phyloP scores from a whole-genome alignment of 1,140 invertebrate genomes.

The Drosophila sechellia region DNA sequence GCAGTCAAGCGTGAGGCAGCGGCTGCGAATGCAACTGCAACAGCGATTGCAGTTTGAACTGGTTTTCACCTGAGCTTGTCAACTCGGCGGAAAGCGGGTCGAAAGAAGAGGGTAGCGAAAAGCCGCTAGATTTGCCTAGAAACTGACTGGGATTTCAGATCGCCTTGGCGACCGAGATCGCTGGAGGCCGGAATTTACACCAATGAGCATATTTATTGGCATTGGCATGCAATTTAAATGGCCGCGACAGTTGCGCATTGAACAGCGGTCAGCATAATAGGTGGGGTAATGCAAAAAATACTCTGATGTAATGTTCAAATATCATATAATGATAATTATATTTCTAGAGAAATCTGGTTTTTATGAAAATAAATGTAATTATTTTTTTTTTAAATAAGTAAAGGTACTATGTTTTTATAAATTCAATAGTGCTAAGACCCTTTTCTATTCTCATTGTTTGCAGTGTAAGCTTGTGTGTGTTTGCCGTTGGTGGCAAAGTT shows the following conservation, averaged over 20 bases:
- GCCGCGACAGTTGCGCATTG: slow-evolving; percentile 41
- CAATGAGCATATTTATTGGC: slow-evolving; percentile 35
- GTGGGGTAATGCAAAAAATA: not conserved
- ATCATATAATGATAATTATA: too few relatives aligned
- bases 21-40: slow-evolving; percentile 41
- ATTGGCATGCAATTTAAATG: slow-evolving; percentile 46
- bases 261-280: slow-evolving; percentile 15
- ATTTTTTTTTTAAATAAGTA: too few relatives aligned
- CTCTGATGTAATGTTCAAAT: too few relatives aligned
- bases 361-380: too few relatives aligned
- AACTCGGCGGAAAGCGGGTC: not conserved
- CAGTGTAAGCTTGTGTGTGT: slow-evolving; percentile 14
- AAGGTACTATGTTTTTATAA: too few relatives aligned
- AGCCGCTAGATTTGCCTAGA: slow-evolving; percentile 25
- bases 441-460: not conserved
- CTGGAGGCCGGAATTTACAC: slow-evolving; percentile 25
- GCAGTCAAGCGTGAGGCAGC: slow-evolving; percentile 50
- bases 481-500: slow-evolving; percentile 50
- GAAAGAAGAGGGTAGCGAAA: not conserved
- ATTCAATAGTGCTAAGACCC: too few relatives aligned
- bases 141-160: slow-evolving; percentile 19
- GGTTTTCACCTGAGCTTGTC: slow-evolving; percentile 49
- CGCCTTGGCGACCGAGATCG: slow-evolving; percentile 7
- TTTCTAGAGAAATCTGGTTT: too few relatives aligned
- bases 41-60: slow-evolving; percentile 60